Evolutionary conservation across 2,888 invertebrate species (phyloP).

Genomic region (Platycheirus rosarum): DNA sequence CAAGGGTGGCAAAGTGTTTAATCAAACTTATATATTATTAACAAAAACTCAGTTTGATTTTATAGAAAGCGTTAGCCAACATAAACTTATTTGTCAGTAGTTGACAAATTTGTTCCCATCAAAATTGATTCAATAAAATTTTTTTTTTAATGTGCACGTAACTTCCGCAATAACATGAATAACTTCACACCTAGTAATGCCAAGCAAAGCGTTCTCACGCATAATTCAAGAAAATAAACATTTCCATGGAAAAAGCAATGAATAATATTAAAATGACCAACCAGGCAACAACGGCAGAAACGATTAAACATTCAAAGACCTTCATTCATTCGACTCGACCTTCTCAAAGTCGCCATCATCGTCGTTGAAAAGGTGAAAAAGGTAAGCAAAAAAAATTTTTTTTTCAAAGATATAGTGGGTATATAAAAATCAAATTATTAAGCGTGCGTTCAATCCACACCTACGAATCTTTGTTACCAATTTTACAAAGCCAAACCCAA

Average conservation of each 20-base stretch:
- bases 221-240: constrained; percentile 30
- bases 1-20: too few species aligned
- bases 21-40: too few species aligned
- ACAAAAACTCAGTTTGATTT: too few species aligned
- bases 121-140: constrained; percentile 28
- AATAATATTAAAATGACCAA: constrained; percentile 13
- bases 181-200: constrained; percentile 28
- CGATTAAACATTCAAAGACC: constrained; percentile 55
- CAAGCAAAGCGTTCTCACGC: constrained; percentile 38
- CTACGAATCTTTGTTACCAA: not conserved
- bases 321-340: constrained; percentile 61
- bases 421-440: constrained; percentile 20
- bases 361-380: not conserved
- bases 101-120: not conserved
- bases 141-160: not conserved
- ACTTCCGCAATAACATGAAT: constrained; percentile 47
- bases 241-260: constrained; percentile 54
- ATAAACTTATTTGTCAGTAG: not conserved
- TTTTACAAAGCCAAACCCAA: constrained; percentile 42
- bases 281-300: constrained; percentile 12
- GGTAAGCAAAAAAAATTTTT: not conserved
- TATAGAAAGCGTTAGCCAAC: too few species aligned
- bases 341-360: constrained; percentile 59
- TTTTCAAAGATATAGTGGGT: constrained; percentile 30
- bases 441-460: constrained; percentile 36